Base-by-base conservation (phyloP, 2,797 vertebrate genomes). In the Labroides dimidiatus region DNA sequence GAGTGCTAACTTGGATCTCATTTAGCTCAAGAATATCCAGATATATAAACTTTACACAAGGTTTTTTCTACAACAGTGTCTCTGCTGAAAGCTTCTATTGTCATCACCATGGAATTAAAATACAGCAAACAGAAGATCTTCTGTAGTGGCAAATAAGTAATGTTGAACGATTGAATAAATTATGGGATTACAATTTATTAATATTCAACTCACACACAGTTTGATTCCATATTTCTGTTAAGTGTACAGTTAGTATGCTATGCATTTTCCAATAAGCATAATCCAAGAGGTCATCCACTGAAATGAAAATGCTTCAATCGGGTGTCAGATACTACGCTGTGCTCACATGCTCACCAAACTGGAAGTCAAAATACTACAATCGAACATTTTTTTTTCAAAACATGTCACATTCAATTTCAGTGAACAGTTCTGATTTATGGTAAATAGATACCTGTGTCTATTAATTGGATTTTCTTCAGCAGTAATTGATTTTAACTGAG, bases 401-500 rank as follows among this genome's bases (percentile, higher is more conserved):
- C 15, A 12, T 17, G 11, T 33, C 30, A 15, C 47, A 14, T 15
- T 14, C 14, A 17, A 45, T 15, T 36, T 16, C 19, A 4, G 16
- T 1, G 15, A 23, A 2, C 1, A 37, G 15, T 39, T 13, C 13
- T 44, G 15, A 10, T 10, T 36, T 53, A 0, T 13, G 17, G 24
- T 19, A 6, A 15, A 9, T 56, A 1, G 15, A 19, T 27, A 44
- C 17, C 23, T 14, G 55, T 10, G 49, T 2, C 42, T 15, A 10
- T 47, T 20, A 33, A 33, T 30, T 64, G 17, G 10, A 7, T 2
- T 10, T 1, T 0, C 24, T 64, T 39, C 33, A 17, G 15, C 30
- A 4, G 20, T 41, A 23, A 61, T 16, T 2, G 4, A 42, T 73
- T 65, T 51, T 7, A 60, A 17, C 9, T 60, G 36, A 9, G 64